phyloP scores from a whole-genome alignment of 1,140 invertebrate species.

The Chelonus insularis region DNA sequence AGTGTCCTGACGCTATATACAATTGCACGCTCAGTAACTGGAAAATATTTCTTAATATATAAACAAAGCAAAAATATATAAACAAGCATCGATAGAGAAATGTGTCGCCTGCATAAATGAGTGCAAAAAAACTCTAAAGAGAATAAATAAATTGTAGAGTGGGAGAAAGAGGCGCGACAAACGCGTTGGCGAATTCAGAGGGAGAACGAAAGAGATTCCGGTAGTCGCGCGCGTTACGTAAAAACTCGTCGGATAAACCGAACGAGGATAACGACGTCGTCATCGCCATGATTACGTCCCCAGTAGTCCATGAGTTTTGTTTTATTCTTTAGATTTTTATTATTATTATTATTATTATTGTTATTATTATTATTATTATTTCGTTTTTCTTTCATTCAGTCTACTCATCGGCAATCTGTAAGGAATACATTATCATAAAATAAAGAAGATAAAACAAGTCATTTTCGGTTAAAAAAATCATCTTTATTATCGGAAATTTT shows the following conservation, averaged over 20 bases:
- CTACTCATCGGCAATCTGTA: neutral
- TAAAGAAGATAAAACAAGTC: too few species aligned
- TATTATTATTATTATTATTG: neutral
- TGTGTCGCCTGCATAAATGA: conserved; percentile 4
- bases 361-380: neutral
- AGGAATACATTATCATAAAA: neutral
- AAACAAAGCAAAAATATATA: neutral
- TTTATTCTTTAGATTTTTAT: neutral
- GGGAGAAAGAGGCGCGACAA: neutral
- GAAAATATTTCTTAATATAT: neutral
- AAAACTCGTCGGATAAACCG: conserved; percentile 26
- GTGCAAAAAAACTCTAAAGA: neutral
- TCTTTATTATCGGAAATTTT: too few species aligned
- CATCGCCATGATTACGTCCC: conserved; percentile 29
- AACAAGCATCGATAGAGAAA: neutral
- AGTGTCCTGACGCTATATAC: neutral
- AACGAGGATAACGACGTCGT: conserved; percentile 33
- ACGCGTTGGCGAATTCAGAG: conserved; percentile 5
- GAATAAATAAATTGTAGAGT: conserved; percentile 1
- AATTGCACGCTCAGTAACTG: neutral
- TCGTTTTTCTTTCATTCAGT: too few species aligned
- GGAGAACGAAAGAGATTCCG: conserved; percentile 22
- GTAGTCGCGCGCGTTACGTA: conserved; percentile 19
- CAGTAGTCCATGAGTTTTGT: conserved; percentile 2
- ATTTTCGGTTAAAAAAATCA: too few species aligned